Evolutionary conservation across 2,888 invertebrate species (phyloP), one percentile per base, ranked within the genome.

Genomic region (Andrena flavipes): DNA sequence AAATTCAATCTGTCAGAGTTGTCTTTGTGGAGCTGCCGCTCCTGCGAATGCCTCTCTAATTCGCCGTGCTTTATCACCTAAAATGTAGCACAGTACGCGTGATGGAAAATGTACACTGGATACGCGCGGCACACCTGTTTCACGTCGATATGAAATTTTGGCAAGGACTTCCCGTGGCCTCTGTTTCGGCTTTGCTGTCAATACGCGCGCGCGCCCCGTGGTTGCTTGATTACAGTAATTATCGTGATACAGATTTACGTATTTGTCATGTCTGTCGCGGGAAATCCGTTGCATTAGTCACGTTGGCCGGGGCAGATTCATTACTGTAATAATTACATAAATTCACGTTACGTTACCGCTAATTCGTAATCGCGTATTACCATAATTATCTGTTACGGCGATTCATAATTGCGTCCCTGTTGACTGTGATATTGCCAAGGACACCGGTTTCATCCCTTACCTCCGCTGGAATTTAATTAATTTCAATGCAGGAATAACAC

Each of bases 171-270:
- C 56, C 73, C 80, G 75, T 64, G 73, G 73, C 76, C 74, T 42
- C 48, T 84, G 70, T 68, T 74, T 51, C 51, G 65, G 54, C 65
- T 56, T 60, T 35, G 63, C 69, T 71, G 77, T 87, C 76, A 33
- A 82, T 72, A 67, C 29, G 16, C n/a, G 72, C n/a, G 72, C 56
- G 51, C 59, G 49, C 67, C 63, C 67, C 63, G 63, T 16, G 82
- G 51, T 76, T 67, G 71, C 82, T 72, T 71, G 82, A 82, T 82
- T 69, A 82, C 76, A 42, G 71, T 84, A 84, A 87, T 87, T 84
- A 86, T 86, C 84, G 75, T 73, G 74, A 80, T 86, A 84, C 67
- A 73, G 86, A 84, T 86, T 87, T 82, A 84, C 84, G 84, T 84
- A 87, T 80, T 82, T 85, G 76, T 87, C 87, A 82, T 76, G 76